Percentiles rank a stretch among this genome's conserved stretches.
These are phyloP conservation scores for Varecia variegata DNA, from an alignment of 2,797 vertebrate genomes.

Conservation along the genomic window DNA sequence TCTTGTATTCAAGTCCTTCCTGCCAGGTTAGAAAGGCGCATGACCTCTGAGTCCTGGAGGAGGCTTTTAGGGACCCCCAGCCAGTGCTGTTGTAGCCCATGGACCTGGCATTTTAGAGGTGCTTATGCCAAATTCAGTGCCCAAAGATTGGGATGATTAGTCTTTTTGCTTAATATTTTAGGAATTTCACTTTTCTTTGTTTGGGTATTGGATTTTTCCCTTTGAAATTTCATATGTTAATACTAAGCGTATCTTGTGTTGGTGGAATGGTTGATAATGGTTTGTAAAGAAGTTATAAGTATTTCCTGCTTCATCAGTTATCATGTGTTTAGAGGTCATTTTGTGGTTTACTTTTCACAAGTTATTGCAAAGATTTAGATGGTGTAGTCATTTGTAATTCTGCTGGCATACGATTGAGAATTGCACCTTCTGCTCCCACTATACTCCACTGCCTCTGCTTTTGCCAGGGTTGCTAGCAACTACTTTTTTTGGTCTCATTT, in stretches of 20 bases:
- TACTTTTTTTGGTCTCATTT: neutral
- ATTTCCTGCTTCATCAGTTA: conserved; percentile 30
- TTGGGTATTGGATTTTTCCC: neutral
- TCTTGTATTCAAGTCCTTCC: neutral
- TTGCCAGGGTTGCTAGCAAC: neutral
- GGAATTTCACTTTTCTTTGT: neutral
- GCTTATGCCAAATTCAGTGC: neutral
- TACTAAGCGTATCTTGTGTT: neutral
- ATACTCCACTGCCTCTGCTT: neutral
- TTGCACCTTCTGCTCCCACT: neutral
- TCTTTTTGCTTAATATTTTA: conserved; percentile 49
- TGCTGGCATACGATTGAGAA: neutral
- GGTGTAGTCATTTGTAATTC: neutral
- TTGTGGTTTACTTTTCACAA: conserved; percentile 36
- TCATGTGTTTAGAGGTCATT: conserved; percentile 10
- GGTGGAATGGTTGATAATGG: neutral
- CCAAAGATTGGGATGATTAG: neutral
- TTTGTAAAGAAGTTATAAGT: conserved; percentile 41
- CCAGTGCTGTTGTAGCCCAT: neutral
- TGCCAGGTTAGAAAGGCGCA: neutral
- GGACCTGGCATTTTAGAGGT: conserved; percentile 34
- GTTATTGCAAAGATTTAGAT: neutral
- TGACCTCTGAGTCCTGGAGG: neutral
- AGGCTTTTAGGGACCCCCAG: neutral
- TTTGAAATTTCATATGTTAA: neutral